A percentile compares a stretch with the other conserved stretches of the same genome.
These are phyloP conservation scores for Platygyra sinensis DNA, from an alignment of 64 coral and sea anemone species.

Conservation along the genomic window DNA sequence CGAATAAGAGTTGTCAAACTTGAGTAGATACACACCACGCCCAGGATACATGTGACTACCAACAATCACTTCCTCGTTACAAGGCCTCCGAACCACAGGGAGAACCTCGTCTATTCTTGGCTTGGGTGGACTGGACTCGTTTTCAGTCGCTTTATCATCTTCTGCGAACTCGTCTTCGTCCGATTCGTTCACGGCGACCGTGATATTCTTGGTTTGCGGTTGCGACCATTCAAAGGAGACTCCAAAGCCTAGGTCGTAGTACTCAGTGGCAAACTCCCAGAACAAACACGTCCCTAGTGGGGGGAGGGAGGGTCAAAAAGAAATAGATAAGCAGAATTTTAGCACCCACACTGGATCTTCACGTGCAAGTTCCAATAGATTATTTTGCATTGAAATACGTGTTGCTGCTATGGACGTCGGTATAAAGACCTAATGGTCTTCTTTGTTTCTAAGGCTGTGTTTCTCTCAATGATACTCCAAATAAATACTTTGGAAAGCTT, in stretches of 20 bases:
- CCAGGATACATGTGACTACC: constrained; percentile 98
- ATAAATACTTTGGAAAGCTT: too few species aligned
- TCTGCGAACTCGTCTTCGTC: constrained; percentile 88
- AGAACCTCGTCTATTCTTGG: constrained; percentile 90
- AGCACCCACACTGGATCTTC: too few species aligned
- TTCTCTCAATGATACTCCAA: too few species aligned
- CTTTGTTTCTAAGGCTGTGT: too few species aligned
- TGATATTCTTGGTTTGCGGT: constrained; percentile 80
- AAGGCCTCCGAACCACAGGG: constrained; percentile 91
- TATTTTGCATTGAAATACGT: too few species aligned
- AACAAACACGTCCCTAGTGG: constrained; percentile 88
- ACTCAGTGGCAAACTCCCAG: constrained; percentile 98
- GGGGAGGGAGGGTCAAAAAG: not conserved
- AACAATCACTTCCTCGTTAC: constrained; percentile 97
- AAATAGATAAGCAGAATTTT: too few species aligned
- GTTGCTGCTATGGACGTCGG: too few species aligned
- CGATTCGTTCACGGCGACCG: constrained; percentile 91
- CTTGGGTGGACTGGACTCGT: constrained; percentile 43
- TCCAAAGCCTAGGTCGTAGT: constrained; percentile 95
- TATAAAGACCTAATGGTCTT: too few species aligned
- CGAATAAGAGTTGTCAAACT: constrained; percentile 99
- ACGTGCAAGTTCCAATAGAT: too few species aligned
- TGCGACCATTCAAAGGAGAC: constrained; percentile 98
- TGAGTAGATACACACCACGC: constrained; percentile 91
- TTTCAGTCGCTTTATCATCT: constrained; percentile 68